Evolutionary conservation across 2,113 vertebrate species (phyloP).

Genomic region (Nasalis larvatus): DNA sequence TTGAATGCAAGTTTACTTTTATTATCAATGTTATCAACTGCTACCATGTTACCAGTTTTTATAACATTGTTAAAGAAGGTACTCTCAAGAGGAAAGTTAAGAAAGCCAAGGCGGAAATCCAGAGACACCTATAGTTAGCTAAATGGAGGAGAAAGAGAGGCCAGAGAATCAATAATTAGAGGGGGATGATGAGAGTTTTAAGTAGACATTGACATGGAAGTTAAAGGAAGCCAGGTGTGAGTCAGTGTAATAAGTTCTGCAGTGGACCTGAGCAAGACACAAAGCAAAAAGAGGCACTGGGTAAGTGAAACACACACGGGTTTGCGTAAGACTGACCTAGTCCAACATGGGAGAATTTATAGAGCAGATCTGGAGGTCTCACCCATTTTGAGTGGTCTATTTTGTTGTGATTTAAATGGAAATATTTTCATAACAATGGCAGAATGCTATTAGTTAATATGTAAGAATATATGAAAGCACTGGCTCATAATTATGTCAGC

Average conservation of each 20-base stretch:
- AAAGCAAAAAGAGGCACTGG: not conserved
- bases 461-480: not conserved
- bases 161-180: not conserved
- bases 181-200: not conserved
- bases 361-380: not conserved
- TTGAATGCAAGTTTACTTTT: not conserved
- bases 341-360: not conserved
- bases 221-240: not conserved
- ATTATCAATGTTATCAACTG: not conserved
- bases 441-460: not conserved
- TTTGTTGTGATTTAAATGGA: not conserved
- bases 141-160: not conserved
- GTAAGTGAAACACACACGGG: not conserved
- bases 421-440: constrained; percentile 39
- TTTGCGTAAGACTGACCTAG: not conserved
- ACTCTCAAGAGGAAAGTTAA: not conserved
- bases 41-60: not conserved
- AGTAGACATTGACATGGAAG: not conserved
- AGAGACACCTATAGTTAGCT: not conserved
- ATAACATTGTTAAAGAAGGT: not conserved
- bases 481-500: not conserved
- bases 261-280: not conserved
- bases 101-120: not conserved
- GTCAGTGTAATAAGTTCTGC: not conserved
- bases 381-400: not conserved